Conservation (phyloP, 2,797 vertebrate genomes). For the Periophthalmus magnuspinnatus region DNA sequence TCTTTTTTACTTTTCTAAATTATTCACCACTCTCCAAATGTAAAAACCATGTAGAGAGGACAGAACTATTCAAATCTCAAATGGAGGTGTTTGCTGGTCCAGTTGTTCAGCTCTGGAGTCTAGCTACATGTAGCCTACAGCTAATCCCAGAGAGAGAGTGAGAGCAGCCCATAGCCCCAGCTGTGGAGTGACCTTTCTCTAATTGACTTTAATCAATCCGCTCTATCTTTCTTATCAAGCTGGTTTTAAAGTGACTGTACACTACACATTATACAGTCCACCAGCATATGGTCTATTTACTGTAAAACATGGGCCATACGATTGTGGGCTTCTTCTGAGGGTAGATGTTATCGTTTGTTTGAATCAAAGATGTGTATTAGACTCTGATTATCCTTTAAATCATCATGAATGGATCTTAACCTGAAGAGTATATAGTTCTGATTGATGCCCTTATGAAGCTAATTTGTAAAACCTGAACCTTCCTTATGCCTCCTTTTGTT, state of each 20-base stretch:
- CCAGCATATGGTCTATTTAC: neutral
- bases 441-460: too few relatives aligned
- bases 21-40: neutral
- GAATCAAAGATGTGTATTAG: too few relatives aligned
- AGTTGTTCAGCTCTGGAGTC: neutral
- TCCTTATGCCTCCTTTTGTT: too few relatives aligned
- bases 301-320: neutral
- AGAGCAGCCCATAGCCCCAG: slow-evolving; percentile 40
- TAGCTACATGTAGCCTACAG: neutral
- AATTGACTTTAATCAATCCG: slow-evolving; percentile 70
- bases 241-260: slow-evolving; percentile 25
- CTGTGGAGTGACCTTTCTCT: slow-evolving; percentile 67
- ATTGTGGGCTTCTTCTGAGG: too few relatives aligned
- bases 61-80: neutral
- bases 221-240: slow-evolving; percentile 36
- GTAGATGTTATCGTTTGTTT: too few relatives aligned
- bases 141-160: slow-evolving; percentile 27
- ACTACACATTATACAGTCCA: neutral
- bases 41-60: slow-evolving; percentile 1
- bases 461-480: too few relatives aligned
- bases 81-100: neutral
- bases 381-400: too few relatives aligned
- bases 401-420: too few relatives aligned
- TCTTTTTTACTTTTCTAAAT: neutral
- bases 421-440: too few relatives aligned